These are phyloP conservation scores for Redunca redunca DNA, from an alignment of 2,113 vertebrate species.

Conservation along the genomic window DNA sequence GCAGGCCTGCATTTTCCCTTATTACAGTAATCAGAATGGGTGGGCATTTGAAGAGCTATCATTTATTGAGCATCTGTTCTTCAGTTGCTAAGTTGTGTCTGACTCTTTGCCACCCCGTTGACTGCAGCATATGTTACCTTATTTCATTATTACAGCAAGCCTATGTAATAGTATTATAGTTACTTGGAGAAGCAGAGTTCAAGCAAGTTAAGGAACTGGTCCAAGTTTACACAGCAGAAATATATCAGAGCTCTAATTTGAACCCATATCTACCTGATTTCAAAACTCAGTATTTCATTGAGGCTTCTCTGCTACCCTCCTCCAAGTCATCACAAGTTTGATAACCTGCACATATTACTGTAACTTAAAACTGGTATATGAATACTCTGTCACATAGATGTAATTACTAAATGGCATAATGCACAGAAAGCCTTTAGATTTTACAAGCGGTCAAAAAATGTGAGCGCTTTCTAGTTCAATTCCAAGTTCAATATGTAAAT, in stretches of 20 bases:
- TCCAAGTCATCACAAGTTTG: background rate
- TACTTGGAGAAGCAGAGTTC: background rate
- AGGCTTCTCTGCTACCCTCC: background rate
- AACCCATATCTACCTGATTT: background rate
- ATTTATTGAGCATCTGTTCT: background rate
- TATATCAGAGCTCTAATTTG: background rate
- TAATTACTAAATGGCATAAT: background rate
- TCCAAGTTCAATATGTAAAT: background rate
- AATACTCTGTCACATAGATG: background rate
- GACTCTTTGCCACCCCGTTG: background rate
- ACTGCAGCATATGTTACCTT: background rate
- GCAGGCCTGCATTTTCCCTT: background rate
- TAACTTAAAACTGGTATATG: background rate
- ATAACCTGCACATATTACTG: background rate
- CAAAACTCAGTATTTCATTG: background rate
- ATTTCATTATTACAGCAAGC: background rate
- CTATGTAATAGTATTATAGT: background rate
- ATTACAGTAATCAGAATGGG: background rate
- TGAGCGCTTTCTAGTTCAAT: background rate
- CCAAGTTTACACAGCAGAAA: background rate
- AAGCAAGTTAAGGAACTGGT: background rate
- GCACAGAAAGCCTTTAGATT: background rate
- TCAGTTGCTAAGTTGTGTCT: background rate
- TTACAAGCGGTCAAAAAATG: background rate
- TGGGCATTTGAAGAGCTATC: background rate